These are phyloP conservation scores for Panthera leo DNA, from an alignment of 2,113 vertebrate genomes.

Conservation along the genomic window DNA sequence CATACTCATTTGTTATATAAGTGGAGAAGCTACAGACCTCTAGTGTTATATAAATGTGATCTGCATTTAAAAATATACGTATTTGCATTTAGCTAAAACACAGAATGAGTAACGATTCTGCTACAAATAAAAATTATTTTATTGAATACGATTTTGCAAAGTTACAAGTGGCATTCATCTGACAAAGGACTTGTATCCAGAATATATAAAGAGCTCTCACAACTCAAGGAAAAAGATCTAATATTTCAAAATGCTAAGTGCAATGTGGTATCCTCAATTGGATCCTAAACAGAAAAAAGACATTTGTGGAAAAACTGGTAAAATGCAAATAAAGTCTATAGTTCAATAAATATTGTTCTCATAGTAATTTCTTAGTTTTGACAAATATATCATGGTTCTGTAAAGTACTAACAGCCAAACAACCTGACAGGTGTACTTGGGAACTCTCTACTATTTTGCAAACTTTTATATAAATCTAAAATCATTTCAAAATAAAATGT, in stretches of 20 bases:
- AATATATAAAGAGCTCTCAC: background rate
- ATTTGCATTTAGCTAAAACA: background rate
- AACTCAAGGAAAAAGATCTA: background rate
- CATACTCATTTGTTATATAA: background rate
- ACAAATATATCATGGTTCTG: background rate
- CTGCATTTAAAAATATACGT: background rate
- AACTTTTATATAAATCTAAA: background rate
- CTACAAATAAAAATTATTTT: slow-evolving; percentile 5
- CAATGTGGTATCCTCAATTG: background rate
- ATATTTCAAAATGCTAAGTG: slow-evolving; percentile 7
- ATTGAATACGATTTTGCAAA: background rate
- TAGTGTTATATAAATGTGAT: background rate
- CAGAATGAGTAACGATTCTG: background rate
- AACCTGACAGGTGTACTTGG: background rate
- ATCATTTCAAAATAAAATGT: background rate
- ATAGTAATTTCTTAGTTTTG: background rate
- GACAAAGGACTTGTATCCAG: background rate
- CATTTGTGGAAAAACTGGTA: background rate
- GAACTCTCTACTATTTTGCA: background rate
- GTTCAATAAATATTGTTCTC: background rate
- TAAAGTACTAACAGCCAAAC: background rate
- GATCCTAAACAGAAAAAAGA: background rate
- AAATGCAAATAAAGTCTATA: background rate
- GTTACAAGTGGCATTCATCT: background rate
- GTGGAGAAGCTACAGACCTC: background rate